These are phyloP conservation scores for Dipodomys merriami DNA, from an alignment of 2,113 vertebrate genomes.

Conservation along the genomic window DNA sequence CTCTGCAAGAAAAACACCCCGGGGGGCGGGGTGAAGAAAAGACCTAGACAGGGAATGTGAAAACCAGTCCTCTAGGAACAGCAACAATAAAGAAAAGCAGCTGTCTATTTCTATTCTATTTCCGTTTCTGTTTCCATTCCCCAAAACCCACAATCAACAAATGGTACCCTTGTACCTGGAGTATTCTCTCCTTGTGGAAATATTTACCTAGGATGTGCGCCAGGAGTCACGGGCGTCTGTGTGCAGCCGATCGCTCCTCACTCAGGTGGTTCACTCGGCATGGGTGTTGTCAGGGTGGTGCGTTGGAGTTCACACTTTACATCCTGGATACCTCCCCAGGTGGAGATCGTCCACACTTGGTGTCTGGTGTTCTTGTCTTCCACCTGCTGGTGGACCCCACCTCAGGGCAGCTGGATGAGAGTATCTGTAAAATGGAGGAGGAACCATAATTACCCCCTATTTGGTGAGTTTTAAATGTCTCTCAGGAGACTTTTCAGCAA, in stretches of 20 bases:
- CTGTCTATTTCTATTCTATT: conserved; percentile 90
- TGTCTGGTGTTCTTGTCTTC: conserved; percentile 96
- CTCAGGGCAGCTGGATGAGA: conserved; percentile 89
- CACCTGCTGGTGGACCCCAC: conserved; percentile 94
- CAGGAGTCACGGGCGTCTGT: conserved; percentile 96
- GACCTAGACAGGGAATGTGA: conserved; percentile 86
- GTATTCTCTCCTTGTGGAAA: neutral
- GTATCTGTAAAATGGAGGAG: conserved; percentile 97
- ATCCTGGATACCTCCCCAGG: conserved; percentile 98
- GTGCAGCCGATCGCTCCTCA: conserved; percentile 89
- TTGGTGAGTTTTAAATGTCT: conserved; percentile 96
- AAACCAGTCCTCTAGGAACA: conserved; percentile 88
- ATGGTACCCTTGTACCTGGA: conserved; percentile 84
- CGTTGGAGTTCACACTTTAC: conserved; percentile 98
- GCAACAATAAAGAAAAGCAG: conserved; percentile 88
- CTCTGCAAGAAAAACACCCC: conserved; percentile 89
- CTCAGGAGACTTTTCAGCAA: conserved; percentile 97
- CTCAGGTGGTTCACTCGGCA: conserved; percentile 97
- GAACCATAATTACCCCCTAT: conserved; percentile 94
- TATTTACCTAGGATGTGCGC: conserved; percentile 92
- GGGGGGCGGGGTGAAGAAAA: conserved; percentile 87
- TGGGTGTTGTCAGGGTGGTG: conserved; percentile 96
- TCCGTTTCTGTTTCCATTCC: conserved; percentile 89
- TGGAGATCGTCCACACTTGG: conserved; percentile 94
- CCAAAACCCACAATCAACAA: conserved; percentile 88